phyloP scores from a whole-genome alignment of 2,797 vertebrate genomes.

The Cyprinodon diabolis region DNA sequence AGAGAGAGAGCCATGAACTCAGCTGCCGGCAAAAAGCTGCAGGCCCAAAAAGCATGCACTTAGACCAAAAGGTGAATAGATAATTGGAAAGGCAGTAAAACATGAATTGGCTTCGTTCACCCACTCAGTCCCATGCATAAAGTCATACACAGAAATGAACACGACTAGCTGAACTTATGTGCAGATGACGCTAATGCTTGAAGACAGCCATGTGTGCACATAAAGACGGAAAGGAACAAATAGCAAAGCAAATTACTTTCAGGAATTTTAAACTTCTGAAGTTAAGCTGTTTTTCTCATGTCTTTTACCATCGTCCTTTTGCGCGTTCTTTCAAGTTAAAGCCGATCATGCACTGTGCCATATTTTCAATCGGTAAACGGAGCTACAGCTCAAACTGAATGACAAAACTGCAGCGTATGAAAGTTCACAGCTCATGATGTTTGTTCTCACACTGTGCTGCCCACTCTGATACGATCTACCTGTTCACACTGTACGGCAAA shows the following conservation, averaged over 20 bases:
- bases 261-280: background rate
- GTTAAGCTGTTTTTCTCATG: background rate
- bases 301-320: background rate
- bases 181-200: background rate
- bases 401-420: too few species aligned
- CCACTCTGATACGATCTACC: too few species aligned
- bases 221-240: background rate
- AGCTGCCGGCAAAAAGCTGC: conserved; percentile 66
- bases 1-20: conserved; percentile 57
- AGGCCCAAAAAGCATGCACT: conserved; percentile 56
- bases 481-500: too few species aligned
- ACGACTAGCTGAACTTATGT: conserved; percentile 49
- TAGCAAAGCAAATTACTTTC: background rate
- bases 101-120: conserved; percentile 43
- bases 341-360: too few species aligned
- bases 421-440: too few species aligned
- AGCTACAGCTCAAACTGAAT: too few species aligned
- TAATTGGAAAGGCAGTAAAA: conserved; percentile 68
- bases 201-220: background rate
- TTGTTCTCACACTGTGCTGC: too few species aligned
- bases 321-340: background rate
- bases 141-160: conserved; percentile 60
- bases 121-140: conserved; percentile 36
- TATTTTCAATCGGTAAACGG: too few species aligned
- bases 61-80: conserved; percentile 56